These are phyloP conservation scores for Dendrolimus kikuchii DNA, from an alignment of 1,140 invertebrate genomes.

Conservation along the genomic window DNA sequence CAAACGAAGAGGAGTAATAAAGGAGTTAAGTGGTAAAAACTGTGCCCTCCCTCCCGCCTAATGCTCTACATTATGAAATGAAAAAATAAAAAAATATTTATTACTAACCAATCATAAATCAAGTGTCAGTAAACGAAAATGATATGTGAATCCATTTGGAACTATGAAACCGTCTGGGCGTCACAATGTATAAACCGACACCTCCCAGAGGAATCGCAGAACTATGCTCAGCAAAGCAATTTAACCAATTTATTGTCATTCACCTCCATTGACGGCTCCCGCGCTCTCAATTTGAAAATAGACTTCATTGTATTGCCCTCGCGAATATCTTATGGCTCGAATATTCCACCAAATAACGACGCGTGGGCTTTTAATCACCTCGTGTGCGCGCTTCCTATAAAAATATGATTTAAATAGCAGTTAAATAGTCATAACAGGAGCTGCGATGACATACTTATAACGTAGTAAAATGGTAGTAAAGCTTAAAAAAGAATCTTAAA, in stretches of 20 bases:
- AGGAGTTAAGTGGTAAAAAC: too few species aligned
- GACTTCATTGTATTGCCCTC: slow-evolving; percentile 46
- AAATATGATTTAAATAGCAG: slow-evolving; percentile 45
- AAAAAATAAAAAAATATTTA: background rate
- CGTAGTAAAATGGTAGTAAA: slow-evolving; percentile 30
- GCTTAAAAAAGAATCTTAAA: too few species aligned
- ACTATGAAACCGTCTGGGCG: slow-evolving; percentile 11
- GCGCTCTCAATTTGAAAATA: slow-evolving; percentile 66
- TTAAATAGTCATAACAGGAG: slow-evolving; percentile 43
- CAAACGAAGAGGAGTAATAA: too few species aligned
- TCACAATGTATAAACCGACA: slow-evolving; percentile 27
- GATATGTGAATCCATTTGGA: slow-evolving; percentile 21
- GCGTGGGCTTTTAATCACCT: slow-evolving; percentile 5
- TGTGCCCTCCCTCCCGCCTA: too few species aligned
- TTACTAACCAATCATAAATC: slow-evolving; percentile 1
- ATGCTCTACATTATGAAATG: too few species aligned
- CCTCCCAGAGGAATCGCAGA: slow-evolving; percentile 47
- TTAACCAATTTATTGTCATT: slow-evolving; percentile 70
- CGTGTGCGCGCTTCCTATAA: slow-evolving; percentile 32
- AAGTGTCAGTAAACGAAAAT: slow-evolving; percentile 23
- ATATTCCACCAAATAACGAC: slow-evolving; percentile 11
- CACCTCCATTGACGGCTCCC: slow-evolving; percentile 57
- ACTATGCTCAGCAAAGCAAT: slow-evolving; percentile 56
- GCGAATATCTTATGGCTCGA: slow-evolving; percentile 32
- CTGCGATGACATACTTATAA: slow-evolving; percentile 45